A percentile compares a stretch with the other conserved stretches of the same genome.
These are phyloP conservation scores for Tetramorium simillimum DNA, from an alignment of 1,140 invertebrate genomes.

Conservation along the genomic window DNA sequence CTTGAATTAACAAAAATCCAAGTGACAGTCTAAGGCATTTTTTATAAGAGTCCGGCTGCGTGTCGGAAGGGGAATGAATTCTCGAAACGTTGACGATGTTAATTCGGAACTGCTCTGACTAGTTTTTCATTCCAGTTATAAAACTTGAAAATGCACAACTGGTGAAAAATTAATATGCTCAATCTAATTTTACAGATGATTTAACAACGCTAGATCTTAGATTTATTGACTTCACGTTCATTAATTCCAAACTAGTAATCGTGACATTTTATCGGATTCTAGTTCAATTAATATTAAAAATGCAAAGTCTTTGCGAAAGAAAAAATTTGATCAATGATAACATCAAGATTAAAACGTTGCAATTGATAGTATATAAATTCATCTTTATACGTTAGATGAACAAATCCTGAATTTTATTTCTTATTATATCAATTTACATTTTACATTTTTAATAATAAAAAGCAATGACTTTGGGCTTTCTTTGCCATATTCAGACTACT, in stretches of 20 bases:
- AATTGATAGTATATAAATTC: neutral
- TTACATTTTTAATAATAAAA: neutral
- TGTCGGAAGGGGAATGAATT: neutral
- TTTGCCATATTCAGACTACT: neutral
- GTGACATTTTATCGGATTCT: slow-evolving; percentile 6
- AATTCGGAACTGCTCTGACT: neutral
- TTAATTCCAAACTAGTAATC: slow-evolving; percentile 23
- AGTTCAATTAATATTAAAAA: neutral
- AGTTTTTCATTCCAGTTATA: slow-evolving; percentile 19
- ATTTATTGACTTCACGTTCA: neutral
- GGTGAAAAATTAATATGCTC: neutral
- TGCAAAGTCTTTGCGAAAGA: neutral
- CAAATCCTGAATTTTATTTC: neutral
- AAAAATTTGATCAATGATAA: neutral
- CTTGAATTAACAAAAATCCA: slow-evolving; percentile 4
- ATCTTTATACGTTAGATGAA: neutral
- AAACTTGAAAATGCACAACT: neutral
- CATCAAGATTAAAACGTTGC: slow-evolving; percentile 2
- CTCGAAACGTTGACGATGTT: neutral
- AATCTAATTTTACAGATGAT: neutral
- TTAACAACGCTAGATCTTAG: neutral
- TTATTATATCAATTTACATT: neutral
- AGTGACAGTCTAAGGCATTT: neutral
- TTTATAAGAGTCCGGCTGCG: neutral
- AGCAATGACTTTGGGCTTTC: neutral